These are phyloP conservation scores for Ganaspis sp. DNA, from an alignment of 1,140 invertebrate species.

Conservation along the genomic window DNA sequence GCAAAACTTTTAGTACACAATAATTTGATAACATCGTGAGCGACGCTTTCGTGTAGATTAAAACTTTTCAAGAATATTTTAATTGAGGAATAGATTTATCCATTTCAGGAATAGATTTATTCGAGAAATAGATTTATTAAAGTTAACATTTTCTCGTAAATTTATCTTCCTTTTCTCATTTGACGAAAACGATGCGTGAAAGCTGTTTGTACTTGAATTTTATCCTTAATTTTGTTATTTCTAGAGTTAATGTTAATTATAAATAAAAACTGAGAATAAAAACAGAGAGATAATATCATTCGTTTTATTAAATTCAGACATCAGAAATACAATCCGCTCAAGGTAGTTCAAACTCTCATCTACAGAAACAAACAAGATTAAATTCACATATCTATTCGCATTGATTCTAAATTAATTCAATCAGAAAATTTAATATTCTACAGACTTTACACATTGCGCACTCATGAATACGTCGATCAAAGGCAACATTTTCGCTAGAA, in stretches of 20 bases:
- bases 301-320: slow-evolving; percentile 65
- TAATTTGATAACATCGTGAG: neutral
- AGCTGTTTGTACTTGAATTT: too few relatives aligned
- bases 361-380: slow-evolving; percentile 44
- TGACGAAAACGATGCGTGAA: neutral
- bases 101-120: neutral
- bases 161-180: neutral
- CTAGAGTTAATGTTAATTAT: neutral
- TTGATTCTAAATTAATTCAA: slow-evolving; percentile 22
- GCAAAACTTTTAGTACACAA: neutral
- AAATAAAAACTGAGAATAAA: neutral
- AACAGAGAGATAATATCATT: neutral
- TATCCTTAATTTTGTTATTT: neutral
- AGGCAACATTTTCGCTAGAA: slow-evolving; percentile 30
- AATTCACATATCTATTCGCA: slow-evolving; percentile 40
- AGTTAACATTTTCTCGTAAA: too few relatives aligned
- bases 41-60: neutral
- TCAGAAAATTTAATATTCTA: slow-evolving; percentile 29
- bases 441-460: slow-evolving; percentile 26
- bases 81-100: neutral
- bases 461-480: slow-evolving; percentile 21
- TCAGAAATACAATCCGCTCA: slow-evolving; percentile 59
- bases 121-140: neutral
- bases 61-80: neutral
- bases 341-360: slow-evolving; percentile 51